Percentiles rank a stretch among this genome's conserved stretches.
Conservation (phyloP, 2,888 invertebrate genomes). For the Didymodactylos carnosus region DNA sequence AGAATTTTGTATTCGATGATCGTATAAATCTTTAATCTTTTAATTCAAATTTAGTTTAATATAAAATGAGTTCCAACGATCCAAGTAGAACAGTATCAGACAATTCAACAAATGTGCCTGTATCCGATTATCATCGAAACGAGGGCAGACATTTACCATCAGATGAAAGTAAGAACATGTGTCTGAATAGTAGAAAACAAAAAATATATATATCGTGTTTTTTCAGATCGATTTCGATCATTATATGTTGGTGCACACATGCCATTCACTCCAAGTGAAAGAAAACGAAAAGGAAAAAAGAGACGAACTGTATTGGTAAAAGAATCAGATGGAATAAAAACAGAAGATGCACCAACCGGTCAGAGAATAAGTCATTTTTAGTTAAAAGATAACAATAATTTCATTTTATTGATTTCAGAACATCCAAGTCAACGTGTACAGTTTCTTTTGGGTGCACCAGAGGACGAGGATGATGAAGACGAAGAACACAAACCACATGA, state of each 20-base stretch:
- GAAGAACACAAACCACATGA: conserved; percentile 13
- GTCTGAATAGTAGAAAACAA: background rate
- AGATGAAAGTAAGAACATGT: background rate
- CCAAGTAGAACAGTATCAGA: no score
- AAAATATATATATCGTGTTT: background rate
- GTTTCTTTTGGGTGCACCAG: conserved; percentile 6
- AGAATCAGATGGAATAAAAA: background rate
- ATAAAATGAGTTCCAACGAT: no score
- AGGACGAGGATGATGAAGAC: background rate
- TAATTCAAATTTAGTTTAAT: no score
- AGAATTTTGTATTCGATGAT: no score
- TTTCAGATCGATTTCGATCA: background rate
- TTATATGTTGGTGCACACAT: background rate
- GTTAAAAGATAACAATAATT: background rate
- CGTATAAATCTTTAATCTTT: no score
- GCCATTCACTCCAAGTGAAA: background rate
- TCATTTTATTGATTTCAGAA: background rate
- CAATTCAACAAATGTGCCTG: background rate
- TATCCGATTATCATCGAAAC: background rate
- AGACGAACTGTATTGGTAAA: background rate
- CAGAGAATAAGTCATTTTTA: background rate
- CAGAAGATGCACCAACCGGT: background rate
- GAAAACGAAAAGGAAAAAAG: background rate
- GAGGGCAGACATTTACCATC: background rate
- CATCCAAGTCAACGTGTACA: background rate